Conservation (phyloP, 2,113 vertebrate species). For the Pelodiscus sinensis region DNA sequence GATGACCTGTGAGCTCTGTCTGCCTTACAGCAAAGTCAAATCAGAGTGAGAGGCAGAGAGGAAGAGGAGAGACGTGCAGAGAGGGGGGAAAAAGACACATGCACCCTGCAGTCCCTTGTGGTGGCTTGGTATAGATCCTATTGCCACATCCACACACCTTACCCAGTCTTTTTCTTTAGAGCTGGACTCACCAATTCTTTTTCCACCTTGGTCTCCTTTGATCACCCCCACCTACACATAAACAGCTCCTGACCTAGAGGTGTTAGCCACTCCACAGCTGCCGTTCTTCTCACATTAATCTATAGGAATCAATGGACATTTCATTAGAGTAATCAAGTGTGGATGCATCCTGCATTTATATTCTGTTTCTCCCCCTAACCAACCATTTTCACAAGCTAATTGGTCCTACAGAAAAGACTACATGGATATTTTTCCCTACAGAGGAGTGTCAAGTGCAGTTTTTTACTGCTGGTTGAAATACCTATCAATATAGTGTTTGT, state of each 20-base stretch:
- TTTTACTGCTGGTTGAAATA: slow-evolving; percentile 80
- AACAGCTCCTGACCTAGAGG: slow-evolving; percentile 79
- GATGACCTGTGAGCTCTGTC: slow-evolving; percentile 77
- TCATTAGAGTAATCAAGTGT: slow-evolving; percentile 89
- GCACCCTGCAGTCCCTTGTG: background rate
- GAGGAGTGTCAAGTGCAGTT: slow-evolving; percentile 80
- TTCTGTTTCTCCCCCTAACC: slow-evolving; percentile 64
- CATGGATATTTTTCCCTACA: slow-evolving; percentile 80
- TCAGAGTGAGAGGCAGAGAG: background rate
- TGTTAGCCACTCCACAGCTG: slow-evolving; percentile 83
- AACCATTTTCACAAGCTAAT: slow-evolving; percentile 80
- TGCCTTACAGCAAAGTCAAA: slow-evolving; percentile 81
- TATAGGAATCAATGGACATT: slow-evolving; percentile 88
- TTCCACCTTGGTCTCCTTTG: background rate
- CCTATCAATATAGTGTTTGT: slow-evolving; percentile 73
- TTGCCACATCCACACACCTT: background rate
- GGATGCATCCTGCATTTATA: slow-evolving; percentile 83
- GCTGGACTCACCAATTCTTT: background rate
- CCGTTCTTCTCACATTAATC: slow-evolving; percentile 88
- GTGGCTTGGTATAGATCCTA: background rate
- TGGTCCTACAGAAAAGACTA: slow-evolving; percentile 79
- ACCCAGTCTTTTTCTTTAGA: background rate
- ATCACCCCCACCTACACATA: slow-evolving; percentile 7
- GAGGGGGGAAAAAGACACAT: background rate
- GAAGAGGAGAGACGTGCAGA: background rate